These are phyloP conservation scores for Sinelater perroti DNA, from an alignment of 2,888 invertebrate species.

Conservation along the genomic window DNA sequence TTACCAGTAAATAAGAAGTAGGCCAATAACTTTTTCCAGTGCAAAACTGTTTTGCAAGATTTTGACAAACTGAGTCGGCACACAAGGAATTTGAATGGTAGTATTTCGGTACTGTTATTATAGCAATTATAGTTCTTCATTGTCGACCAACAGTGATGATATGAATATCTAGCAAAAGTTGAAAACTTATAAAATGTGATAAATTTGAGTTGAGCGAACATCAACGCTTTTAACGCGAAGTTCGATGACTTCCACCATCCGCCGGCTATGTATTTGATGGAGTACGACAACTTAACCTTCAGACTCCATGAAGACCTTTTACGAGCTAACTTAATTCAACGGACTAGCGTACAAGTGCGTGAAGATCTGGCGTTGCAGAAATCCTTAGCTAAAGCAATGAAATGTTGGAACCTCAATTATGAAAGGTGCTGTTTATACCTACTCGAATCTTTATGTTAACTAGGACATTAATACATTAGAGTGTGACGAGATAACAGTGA, in stretches of 20 bases:
- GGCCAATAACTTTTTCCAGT: no score
- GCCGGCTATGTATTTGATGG: slow-evolving; percentile 89
- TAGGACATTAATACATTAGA: slow-evolving; percentile 90
- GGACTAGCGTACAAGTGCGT: slow-evolving; percentile 86
- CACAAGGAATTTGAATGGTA: slow-evolving; percentile 69
- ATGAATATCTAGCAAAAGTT: slow-evolving; percentile 77
- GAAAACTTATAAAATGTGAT: slow-evolving; percentile 93
- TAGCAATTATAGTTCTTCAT: slow-evolving; percentile 61
- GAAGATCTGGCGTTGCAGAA: slow-evolving; percentile 87
- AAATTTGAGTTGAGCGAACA: slow-evolving; percentile 90
- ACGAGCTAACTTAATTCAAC: slow-evolving; percentile 91
- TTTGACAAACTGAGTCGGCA: slow-evolving; percentile 54
- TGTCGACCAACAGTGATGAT: slow-evolving; percentile 76
- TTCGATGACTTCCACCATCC: slow-evolving; percentile 94
- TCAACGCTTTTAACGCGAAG: slow-evolving; percentile 91
- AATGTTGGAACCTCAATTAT: slow-evolving; percentile 86
- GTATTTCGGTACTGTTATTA: slow-evolving; percentile 70
- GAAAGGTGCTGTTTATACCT: slow-evolving; percentile 90
- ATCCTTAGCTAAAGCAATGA: slow-evolving; percentile 90
- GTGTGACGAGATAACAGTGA: slow-evolving; percentile 89
- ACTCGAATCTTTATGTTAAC: slow-evolving; percentile 73
- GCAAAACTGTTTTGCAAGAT: slow-evolving; percentile 56
- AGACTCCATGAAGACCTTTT: slow-evolving; percentile 89
- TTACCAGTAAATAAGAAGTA: no score
- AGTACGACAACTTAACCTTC: slow-evolving; percentile 92